These are phyloP conservation scores for Dicycla oo DNA, from an alignment of 2,888 invertebrate species.

Conservation along the genomic window DNA sequence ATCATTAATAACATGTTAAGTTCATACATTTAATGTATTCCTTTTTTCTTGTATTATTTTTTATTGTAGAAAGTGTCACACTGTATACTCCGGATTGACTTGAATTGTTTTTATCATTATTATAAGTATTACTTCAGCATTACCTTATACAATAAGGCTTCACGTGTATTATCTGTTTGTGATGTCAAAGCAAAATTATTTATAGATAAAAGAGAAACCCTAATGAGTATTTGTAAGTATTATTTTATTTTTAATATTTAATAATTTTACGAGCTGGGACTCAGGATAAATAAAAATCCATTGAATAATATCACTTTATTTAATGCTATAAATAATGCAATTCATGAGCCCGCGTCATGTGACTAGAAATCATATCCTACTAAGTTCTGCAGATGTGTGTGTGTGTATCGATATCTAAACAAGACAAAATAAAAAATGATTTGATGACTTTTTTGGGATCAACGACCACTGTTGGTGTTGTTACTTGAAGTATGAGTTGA, in stretches of 20 bases:
- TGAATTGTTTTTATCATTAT: constrained; percentile 4
- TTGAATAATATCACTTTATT: background rate
- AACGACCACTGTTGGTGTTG: too few relatives aligned
- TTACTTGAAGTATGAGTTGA: too few relatives aligned
- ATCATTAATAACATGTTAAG: background rate
- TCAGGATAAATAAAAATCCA: background rate
- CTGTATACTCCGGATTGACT: background rate
- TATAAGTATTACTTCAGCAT: constrained; percentile 18
- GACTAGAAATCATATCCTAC: background rate
- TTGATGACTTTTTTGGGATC: too few relatives aligned
- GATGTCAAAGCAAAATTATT: constrained; percentile 23
- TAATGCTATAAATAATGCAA: background rate
- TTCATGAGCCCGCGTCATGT: background rate
- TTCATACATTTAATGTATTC: constrained; percentile 3
- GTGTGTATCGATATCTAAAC: too few relatives aligned
- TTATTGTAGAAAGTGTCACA: background rate
- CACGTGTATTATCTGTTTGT: constrained; percentile 6
- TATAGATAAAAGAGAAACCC: background rate
- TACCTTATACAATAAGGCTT: constrained; percentile 10
- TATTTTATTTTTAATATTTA: constrained; percentile 6
- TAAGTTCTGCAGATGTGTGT: too few relatives aligned
- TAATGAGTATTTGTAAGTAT: constrained; percentile 36
- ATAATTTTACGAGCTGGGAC: background rate
- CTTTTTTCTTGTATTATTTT: background rate
- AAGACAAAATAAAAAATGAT: too few relatives aligned